These are phyloP conservation scores for Mimumesa dahlbomi DNA, from an alignment of 2,888 invertebrate species.

Conservation along the genomic window DNA sequence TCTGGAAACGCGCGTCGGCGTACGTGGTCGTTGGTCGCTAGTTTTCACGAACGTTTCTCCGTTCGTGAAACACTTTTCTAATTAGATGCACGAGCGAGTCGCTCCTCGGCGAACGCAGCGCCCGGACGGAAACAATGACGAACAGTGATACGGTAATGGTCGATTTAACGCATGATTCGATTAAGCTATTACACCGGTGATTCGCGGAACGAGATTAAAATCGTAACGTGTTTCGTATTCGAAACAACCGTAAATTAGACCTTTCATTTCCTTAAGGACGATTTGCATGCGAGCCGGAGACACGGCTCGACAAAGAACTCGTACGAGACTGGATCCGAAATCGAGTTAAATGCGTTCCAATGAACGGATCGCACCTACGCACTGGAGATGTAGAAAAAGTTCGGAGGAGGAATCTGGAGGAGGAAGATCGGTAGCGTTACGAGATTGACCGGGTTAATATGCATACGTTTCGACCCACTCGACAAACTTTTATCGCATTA, in stretches of 20 bases:
- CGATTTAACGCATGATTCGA: constrained; percentile 14
- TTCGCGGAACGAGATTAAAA: background rate
- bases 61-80: background rate
- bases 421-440: constrained; percentile 73
- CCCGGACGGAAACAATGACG: background rate
- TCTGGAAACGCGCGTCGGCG: background rate
- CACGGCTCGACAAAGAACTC: constrained; percentile 3
- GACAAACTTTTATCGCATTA: constrained; percentile 77
- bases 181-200: constrained; percentile 8
- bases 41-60: background rate
- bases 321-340: constrained; percentile 45
- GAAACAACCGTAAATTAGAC: constrained; percentile 17
- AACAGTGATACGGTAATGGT: background rate
- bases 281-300: constrained; percentile 19
- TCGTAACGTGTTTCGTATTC: constrained; percentile 10
- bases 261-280: constrained; percentile 4
- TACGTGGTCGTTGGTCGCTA: background rate
- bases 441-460: constrained; percentile 77
- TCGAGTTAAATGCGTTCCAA: constrained; percentile 64
- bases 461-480: constrained; percentile 77
- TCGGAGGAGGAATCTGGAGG: constrained; percentile 24
- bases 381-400: constrained; percentile 25
- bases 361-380: constrained; percentile 68
- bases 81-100: background rate
- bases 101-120: background rate